Percentiles rank a stretch among this genome's conserved stretches.
phyloP scores from a whole-genome alignment of 2,888 invertebrate species.

The Melangyna quadrimaculata region DNA sequence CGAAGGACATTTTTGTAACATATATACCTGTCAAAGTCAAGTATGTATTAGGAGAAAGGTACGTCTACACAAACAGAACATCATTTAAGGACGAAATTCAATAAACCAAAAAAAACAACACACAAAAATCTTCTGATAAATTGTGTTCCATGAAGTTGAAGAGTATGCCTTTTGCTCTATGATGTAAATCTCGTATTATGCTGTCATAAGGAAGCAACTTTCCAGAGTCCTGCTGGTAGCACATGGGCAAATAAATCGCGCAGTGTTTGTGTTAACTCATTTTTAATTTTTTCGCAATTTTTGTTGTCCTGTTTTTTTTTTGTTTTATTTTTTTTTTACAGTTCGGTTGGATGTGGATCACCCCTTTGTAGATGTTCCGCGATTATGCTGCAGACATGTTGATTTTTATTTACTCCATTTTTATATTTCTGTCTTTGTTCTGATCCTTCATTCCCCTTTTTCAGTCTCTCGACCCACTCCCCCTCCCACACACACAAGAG shows the following conservation, averaged over 20 bases:
- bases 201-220: constrained; percentile 19
- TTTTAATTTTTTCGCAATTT: constrained; percentile 34
- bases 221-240: constrained; percentile 39
- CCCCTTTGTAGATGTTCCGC: constrained; percentile 66
- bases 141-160: constrained; percentile 38
- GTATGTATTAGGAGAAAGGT: too few species aligned
- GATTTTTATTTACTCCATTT: constrained; percentile 68
- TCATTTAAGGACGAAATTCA: constrained; percentile 12
- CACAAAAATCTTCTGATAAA: constrained; percentile 52
- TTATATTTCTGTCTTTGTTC: constrained; percentile 54
- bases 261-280: constrained; percentile 38
- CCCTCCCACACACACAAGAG: neutral
- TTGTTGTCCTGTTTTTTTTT: constrained; percentile 3
- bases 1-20: constrained; percentile 35
- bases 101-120: neutral
- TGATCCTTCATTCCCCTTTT: constrained; percentile 11
- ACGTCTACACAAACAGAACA: neutral
- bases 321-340: neutral
- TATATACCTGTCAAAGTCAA: constrained; percentile 46
- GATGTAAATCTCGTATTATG: constrained; percentile 36
- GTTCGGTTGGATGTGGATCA: constrained; percentile 8
- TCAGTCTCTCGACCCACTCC: too few species aligned
- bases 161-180: constrained; percentile 26
- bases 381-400: constrained; percentile 70
- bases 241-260: constrained; percentile 60